Evolutionary conservation across 53 echinoderm and acorn worm species (phyloP), one percentile per base, ranked within the genome.

Genomic region (Zoroaster sp.): DNA sequence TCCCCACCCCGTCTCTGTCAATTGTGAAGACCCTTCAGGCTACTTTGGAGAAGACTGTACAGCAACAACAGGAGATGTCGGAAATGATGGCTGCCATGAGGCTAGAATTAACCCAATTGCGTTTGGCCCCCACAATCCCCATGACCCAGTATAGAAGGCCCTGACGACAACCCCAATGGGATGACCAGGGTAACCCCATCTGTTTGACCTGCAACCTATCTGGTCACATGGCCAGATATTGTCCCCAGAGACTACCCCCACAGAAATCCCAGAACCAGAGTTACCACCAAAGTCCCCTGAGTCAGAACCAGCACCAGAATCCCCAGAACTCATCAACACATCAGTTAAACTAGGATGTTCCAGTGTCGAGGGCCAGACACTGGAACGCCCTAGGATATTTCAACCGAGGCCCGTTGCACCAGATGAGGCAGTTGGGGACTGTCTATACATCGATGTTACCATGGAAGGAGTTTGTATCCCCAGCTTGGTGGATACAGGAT

Each of bases 401-500:
- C n/a, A n/a, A n/a, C n/a, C n/a, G n/a, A n/a, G n/a, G n/a, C n/a
- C n/a, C n/a, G n/a, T n/a, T n/a, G n/a, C n/a, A n/a, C n/a, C n/a
- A n/a, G n/a, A n/a, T n/a, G n/a, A n/a, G n/a, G n/a, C n/a, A n/a
- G n/a, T n/a, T n/a, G n/a, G n/a, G n/a, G n/a, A n/a, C n/a, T 1
- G 12, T 47, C 3, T 47, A 0, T 2, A 69, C 32, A 44, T 70
- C 33, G 68, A 69, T 45, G 70, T 67, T 31, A 32, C 35, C 47
- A 69, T 83, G 18, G 85, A 35, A 69, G 70, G 70, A 33, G 46
- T 44, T 15, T 20, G 21, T 13, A 20, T 49, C 45, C 39, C 69
- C 42, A 31, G 85, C 43, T 30, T 83, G 17, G 20, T 83, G 49
- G 85, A 83, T 35, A 83, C 70, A 17, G 85, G 71, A 6, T 83